Evolutionary conservation across 2,888 invertebrate species (phyloP), one percentile per base, ranked within the genome.

Genomic region (Eristalis tenax): DNA sequence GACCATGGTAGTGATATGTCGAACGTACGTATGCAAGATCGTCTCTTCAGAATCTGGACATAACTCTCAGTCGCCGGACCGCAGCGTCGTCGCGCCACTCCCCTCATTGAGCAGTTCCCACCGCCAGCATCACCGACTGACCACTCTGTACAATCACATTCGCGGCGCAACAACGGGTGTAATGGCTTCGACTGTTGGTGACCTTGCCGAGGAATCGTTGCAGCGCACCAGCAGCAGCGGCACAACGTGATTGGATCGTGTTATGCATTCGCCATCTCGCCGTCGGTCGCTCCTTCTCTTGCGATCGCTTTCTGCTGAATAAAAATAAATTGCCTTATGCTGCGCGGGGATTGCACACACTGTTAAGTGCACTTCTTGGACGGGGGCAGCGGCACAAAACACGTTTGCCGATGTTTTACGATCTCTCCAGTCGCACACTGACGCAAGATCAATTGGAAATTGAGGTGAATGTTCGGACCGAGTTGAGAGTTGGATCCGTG

Each of bases 191-290:
- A 65, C 69, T 76, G 76, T 6, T 69, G 87, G 40, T 80, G 87
- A 87, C 87, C 87, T 87, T 87, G 83, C 79, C 76, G 66, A 83
- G 70, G 83, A 83, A 80, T 77, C 83, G 83, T 71, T 80, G 76
- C 83, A 76, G 64, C 82, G 64, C 82, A 86, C 40, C 78, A n/a
- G 32, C 63, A 13, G 5, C 61, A 61, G 28, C 50, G 10, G 10
- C 15, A 13, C 38, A 65, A 65, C 38, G 35, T 65, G 65, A 65
- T 65, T 32, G n/a, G 18, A 65, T 35, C 65, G 32, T 38, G 65
- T 65, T 65, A 18, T 38, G 65, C 32, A 65, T n/a, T 65, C 50
- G 50, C 50, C 50, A 18, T 23, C 26, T 59, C n/a, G n/a, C 59
- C 26, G 26, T 59, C 18, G 32, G 32, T 32, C 32, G 32, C 32